These are phyloP conservation scores for Aphidius colemani DNA, from an alignment of 2,888 invertebrate genomes.

Conservation along the genomic window DNA sequence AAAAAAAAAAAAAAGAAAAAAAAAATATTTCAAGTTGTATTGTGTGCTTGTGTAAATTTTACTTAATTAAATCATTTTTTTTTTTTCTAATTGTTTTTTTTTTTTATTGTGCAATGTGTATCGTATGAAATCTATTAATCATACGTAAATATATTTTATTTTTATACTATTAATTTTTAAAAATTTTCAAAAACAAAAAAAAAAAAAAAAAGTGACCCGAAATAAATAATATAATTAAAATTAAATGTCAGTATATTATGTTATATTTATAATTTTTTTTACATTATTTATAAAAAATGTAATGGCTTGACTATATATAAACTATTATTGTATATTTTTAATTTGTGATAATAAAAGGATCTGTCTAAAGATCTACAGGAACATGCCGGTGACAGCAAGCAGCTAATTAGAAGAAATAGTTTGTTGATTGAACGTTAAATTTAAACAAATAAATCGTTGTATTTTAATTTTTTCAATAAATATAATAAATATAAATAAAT, in stretches of 20 bases:
- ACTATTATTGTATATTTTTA: no score
- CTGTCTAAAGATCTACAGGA: slow-evolving; percentile 51
- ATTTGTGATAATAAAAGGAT: slow-evolving; percentile 29
- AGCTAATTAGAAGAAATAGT: slow-evolving; percentile 45
- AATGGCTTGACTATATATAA: no score
- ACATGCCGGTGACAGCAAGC: slow-evolving; percentile 59
- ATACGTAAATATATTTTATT: slow-evolving; percentile 18
- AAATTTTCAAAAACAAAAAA: no score
- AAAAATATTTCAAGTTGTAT: no score
- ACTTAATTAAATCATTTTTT: no score
- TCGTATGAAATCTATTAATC: slow-evolving; percentile 19
- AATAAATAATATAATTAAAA: slow-evolving; percentile 11
- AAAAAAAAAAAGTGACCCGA: slow-evolving; percentile 4
- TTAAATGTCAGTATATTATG: slow-evolving; percentile 21
- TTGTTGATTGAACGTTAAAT: slow-evolving; percentile 25
- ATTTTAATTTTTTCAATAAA: slow-evolving; percentile 14
- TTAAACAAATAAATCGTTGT: slow-evolving; percentile 24
- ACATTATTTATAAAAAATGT: no score
- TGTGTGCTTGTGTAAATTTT: no score
- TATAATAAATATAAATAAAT: slow-evolving; percentile 18
- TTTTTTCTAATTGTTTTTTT: no score
- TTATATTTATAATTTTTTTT: neutral
- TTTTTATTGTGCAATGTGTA: neutral
- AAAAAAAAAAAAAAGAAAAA: no score
- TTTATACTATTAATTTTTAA: no score